Evolutionary conservation across 2,113 vertebrate genomes (phyloP).

Genomic region (Ceratotherium simum): DNA sequence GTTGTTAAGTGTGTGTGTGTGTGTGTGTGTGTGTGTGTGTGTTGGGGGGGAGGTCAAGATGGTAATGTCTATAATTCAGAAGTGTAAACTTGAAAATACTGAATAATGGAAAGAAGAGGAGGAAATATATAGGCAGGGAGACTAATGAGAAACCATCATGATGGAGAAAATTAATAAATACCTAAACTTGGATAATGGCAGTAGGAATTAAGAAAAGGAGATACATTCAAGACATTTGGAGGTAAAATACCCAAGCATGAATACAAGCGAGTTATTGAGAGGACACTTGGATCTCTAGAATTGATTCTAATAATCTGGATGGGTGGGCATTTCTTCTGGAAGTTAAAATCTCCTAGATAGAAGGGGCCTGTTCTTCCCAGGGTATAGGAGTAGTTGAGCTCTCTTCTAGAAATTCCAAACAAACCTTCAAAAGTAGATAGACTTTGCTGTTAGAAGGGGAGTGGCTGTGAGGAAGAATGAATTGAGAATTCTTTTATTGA

Average conservation of each 20-base stretch:
- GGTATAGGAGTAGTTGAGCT: not conserved
- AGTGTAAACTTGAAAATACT: conserved; percentile 22
- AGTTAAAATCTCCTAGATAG: not conserved
- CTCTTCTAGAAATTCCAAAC: conserved; percentile 10
- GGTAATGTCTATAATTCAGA: not conserved
- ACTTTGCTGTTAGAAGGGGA: not conserved
- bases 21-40: too few species aligned
- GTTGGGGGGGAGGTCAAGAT: not conserved
- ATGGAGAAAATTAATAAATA: not conserved
- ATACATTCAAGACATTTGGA: not conserved
- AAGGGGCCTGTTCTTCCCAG: not conserved
- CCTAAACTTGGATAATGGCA: not conserved
- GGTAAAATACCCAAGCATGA: not conserved
- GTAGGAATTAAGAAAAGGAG: not conserved
- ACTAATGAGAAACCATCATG: not conserved
- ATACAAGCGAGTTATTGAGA: not conserved
- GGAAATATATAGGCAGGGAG: not conserved
- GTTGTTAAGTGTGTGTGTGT: not conserved
- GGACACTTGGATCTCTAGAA: not conserved
- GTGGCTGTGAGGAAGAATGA: not conserved
- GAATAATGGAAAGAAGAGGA: not conserved
- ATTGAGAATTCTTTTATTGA: not conserved
- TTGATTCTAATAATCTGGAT: not conserved
- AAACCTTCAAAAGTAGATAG: not conserved
- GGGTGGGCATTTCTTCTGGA: not conserved